phyloP scores from a whole-genome alignment of 2,797 vertebrate species.

The Danio choprae region DNA sequence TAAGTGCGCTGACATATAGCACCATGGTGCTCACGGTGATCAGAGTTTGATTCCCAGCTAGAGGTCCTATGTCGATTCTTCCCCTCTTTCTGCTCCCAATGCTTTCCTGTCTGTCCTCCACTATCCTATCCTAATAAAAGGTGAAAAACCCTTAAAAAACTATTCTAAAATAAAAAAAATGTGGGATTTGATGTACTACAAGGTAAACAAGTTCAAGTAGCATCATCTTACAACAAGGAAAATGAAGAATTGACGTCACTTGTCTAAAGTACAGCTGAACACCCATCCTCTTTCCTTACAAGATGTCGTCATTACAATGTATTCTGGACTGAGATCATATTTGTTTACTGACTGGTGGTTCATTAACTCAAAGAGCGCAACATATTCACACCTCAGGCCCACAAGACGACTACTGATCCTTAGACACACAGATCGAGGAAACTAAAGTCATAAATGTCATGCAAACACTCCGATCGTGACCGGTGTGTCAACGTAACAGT shows the following conservation, averaged over 20 bases:
- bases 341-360: background rate
- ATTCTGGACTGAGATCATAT: conserved; percentile 4
- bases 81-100: too few relatives aligned
- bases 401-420: background rate
- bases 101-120: too few relatives aligned
- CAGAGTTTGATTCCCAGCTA: too few relatives aligned
- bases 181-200: background rate
- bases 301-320: background rate
- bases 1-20: too few relatives aligned
- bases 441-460: background rate
- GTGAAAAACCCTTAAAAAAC: too few relatives aligned
- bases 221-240: background rate
- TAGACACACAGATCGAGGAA: background rate
- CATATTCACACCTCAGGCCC: background rate
- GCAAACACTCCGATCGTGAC: background rate
- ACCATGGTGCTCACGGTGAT: too few relatives aligned
- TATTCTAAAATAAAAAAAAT: too few relatives aligned
- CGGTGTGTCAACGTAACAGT: background rate
- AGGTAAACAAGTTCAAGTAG: background rate
- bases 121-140: too few relatives aligned
- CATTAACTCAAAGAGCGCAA: background rate
- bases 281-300: background rate
- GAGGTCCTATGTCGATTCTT: too few relatives aligned
- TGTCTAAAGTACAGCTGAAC: conserved; percentile 5
- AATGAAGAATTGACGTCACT: background rate